Evolutionary conservation across 1,140 invertebrate species (phyloP), one percentile per base, ranked within the genome.

Genomic region (Sycobia sp.): DNA sequence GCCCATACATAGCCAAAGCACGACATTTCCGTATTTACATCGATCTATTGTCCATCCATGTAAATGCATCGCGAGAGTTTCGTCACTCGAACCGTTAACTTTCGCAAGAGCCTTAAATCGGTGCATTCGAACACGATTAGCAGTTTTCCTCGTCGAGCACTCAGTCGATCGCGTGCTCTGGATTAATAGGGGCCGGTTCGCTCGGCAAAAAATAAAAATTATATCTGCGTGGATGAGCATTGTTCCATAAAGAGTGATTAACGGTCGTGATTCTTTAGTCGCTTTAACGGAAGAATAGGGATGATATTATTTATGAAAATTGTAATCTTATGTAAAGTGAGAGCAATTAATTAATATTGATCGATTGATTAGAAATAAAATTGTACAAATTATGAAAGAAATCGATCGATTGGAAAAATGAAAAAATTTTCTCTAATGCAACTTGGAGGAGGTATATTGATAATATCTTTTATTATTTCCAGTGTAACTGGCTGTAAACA

Each of bases 11-110:
- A n/a, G n/a, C n/a, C n/a, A n/a, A n/a, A n/a, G n/a, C n/a, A n/a
- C n/a, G n/a, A n/a, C n/a, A 32, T 51, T 60, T 60, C 57, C 57
- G 10, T 61, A 55, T 62, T 62, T 62, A 36, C 46, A 47, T 62
- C 50, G 39, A 38, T 62, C 59, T 55, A 62, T 62, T 62, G 41
- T 46, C 25, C 27, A 23, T 44, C 39, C 44, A 32, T 44, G 18
- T 22, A 53, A 34, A 51, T 23, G 36, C 18, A 38, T 20, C 14
- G 13, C n/a, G n/a, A n/a, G n/a, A n/a, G 38, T 59, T 59, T 59
- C 57, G n/a, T 7, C 46, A 59, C 14, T 36, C n/a, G 14, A n/a
- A n/a, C n/a, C n/a, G n/a, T n/a, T n/a, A n/a, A n/a, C 4, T 27
- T 54, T 62, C 50, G 41, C 51, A 62, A 62, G n/a, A 27, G 16